A percentile compares a stretch with the other conserved stretches of the same genome.
Conservation (phyloP, 2,113 vertebrate species). For the Catagonus wagneri region DNA sequence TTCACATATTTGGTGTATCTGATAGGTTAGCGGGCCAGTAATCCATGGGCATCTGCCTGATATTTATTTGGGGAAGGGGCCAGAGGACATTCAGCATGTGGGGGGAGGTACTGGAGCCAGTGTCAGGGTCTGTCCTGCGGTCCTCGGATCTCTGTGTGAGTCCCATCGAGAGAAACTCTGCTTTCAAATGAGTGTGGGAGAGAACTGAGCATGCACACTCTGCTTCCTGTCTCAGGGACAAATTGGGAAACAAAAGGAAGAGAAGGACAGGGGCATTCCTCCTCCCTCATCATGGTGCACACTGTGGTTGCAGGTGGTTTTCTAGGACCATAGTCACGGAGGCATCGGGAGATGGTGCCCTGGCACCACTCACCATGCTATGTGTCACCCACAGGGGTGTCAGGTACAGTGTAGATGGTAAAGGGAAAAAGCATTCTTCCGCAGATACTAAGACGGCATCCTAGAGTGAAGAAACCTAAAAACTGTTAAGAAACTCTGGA, state of each 20-base stretch:
- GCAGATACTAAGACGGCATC: neutral
- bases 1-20: neutral
- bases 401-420: neutral
- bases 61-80: neutral
- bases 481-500: neutral
- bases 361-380: neutral
- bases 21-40: neutral
- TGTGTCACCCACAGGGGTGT: neutral
- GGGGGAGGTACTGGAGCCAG: neutral
- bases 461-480: neutral
- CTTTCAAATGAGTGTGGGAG: neutral
- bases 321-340: neutral
- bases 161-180: neutral
- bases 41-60: neutral
- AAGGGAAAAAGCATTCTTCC: neutral
- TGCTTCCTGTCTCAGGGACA: neutral
- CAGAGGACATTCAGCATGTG: neutral
- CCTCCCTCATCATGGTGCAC: neutral
- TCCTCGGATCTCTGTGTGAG: neutral
- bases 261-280: neutral
- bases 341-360: neutral
- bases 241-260: slow-evolving; percentile 9
- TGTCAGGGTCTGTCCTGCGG: neutral
- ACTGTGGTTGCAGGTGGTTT: neutral
- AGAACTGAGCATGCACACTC: neutral